Percentiles rank a stretch among this genome's conserved stretches.
Evolutionary conservation across 2,888 invertebrate genomes (phyloP).

Genomic region (Cyrtodaria siliqua): DNA sequence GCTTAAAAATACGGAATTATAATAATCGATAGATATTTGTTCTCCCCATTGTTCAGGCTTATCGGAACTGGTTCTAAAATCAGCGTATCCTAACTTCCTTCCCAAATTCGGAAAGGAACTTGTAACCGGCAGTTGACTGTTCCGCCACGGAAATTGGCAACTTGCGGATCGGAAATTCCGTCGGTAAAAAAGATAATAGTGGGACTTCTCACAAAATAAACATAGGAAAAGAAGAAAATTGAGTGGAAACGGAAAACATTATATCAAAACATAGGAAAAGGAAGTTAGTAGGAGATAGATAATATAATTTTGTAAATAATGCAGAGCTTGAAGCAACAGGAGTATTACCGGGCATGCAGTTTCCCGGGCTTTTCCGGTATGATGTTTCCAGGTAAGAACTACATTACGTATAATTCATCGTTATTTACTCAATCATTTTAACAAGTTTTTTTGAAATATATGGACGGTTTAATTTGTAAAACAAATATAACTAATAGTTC

Average conservation of each 20-base stretch:
- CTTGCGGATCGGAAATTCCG: constrained; percentile 75
- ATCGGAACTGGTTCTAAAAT: constrained; percentile 82
- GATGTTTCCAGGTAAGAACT: constrained; percentile 81
- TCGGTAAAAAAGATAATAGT: constrained; percentile 75
- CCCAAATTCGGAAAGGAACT: constrained; percentile 73
- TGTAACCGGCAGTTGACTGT: constrained; percentile 75
- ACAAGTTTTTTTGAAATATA: no score
- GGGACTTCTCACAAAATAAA: constrained; percentile 66
- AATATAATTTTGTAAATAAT: constrained; percentile 67
- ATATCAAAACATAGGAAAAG: constrained; percentile 40
- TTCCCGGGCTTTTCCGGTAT: constrained; percentile 81
- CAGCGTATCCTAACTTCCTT: constrained; percentile 78
- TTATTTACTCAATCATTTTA: no score
- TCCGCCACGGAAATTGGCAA: constrained; percentile 79
- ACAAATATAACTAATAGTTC: no score
- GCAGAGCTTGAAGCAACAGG: constrained; percentile 83
- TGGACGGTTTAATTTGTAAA: no score
- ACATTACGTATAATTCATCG: no score
- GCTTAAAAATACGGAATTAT: constrained; percentile 73
- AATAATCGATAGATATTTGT: constrained; percentile 80
- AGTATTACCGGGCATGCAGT: constrained; percentile 83
- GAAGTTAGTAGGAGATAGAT: constrained; percentile 54
- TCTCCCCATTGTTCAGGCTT: constrained; percentile 72
- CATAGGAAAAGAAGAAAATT: constrained; percentile 58
- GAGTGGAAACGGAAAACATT: constrained; percentile 58